Conservation (phyloP, 2,797 vertebrate genomes). For the Spinus olivaceus region DNA sequence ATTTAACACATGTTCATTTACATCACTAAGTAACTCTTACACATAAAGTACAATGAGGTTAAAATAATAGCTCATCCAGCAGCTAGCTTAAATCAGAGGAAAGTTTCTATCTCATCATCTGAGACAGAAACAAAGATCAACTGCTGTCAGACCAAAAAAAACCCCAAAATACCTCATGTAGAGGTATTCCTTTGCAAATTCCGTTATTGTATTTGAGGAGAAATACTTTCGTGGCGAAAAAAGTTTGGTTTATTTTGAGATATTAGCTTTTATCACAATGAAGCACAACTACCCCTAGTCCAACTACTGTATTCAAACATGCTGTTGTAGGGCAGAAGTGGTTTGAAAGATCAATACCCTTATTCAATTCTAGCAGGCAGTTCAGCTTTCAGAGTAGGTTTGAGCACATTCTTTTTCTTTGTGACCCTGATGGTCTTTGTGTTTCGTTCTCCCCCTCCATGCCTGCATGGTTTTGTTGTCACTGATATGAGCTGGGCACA, state of each 20-base stretch:
- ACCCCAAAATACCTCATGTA: background rate
- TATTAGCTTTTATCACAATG: background rate
- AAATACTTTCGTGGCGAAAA: background rate
- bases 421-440: background rate
- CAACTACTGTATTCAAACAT: background rate
- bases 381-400: background rate
- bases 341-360: background rate
- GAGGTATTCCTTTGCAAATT: background rate
- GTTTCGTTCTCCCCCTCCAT: background rate
- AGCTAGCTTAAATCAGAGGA: background rate
- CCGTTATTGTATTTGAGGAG: background rate
- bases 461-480: background rate
- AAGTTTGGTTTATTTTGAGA: background rate
- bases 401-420: background rate
- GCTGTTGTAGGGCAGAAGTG: background rate
- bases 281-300: background rate
- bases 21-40: background rate
- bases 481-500: background rate
- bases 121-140: background rate
- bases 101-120: background rate
- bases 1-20: background rate
- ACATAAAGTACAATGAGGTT: background rate
- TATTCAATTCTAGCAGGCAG: background rate
- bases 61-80: background rate
- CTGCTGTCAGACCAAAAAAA: background rate